Evolutionary conservation across 2,888 invertebrate species (phyloP), one percentile per base, ranked within the genome.

Genomic region (Pristionchus exspectatus): DNA sequence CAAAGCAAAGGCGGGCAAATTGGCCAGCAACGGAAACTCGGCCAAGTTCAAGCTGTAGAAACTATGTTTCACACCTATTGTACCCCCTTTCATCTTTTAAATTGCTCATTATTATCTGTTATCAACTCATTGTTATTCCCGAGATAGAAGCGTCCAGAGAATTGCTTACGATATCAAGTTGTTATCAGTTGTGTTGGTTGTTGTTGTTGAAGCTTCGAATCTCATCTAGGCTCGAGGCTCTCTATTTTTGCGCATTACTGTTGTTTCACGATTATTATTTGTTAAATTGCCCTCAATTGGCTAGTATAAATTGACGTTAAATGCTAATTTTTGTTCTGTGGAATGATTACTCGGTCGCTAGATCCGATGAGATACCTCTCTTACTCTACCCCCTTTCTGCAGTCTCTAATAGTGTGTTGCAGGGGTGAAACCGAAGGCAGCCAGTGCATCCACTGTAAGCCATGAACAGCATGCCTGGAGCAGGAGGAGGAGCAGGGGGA

Each of bases 31-130:
- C 5, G 72, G 56, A 7, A 77, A 56, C 18, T 87, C 87, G 66
- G 88, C 88, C 74, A 88, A 88, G 88, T 88, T 56, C 77, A 88
- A 88, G 59, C 88, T 88, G 50, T 88, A 87, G 50, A 54, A 56
- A 59, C 50, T 21, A 38, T 81, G 81, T 33, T 81, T 38, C 50
- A 81, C 81, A 81, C 81, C 24, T 81, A 14, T 33, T 33, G 33
- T 18, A 7, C 33, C 30, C 14, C 69, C 69, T 27, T 30, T 69
- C 69, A 9, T 27, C 7, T 69, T 30, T 27, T 72, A 2, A 10
- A 27, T 66, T n/a, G 24, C 27, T 66, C 66, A n/a, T 72, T 44
- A 5, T 24, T 77, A 44, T 69, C 69, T 69, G 77, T 27, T 33
- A 77, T 44, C 21, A 77, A 30, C 44, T n/a, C 30, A 69, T 30